Percentiles rank a stretch among this genome's conserved stretches.
These are phyloP conservation scores for Latheticus oryzae DNA, from an alignment of 2,888 invertebrate genomes.

Conservation along the genomic window DNA sequence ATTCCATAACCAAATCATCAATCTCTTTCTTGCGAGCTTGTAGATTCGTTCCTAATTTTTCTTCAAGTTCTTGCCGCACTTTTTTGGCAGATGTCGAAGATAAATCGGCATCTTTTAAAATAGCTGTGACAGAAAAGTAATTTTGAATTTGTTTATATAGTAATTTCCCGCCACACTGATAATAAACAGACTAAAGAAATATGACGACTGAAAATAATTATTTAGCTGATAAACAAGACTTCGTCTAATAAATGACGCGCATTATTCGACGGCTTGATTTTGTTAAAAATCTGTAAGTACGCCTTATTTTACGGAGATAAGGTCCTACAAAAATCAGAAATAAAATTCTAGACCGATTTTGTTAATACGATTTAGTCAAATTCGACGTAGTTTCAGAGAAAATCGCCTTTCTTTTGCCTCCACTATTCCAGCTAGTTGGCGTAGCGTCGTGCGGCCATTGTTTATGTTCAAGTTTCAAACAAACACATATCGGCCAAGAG, in stretches of 20 bases:
- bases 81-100: conserved; percentile 88
- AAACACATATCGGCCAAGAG: conserved; percentile 64
- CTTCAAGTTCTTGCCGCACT: conserved; percentile 87
- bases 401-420: conserved; percentile 65
- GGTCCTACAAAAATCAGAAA: conserved; percentile 64
- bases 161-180: conserved; percentile 28
- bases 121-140: conserved; percentile 69
- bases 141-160: conserved; percentile 35
- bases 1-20: conserved; percentile 89
- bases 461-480: conserved; percentile 57
- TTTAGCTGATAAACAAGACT: too few species aligned
- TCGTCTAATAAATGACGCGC: too few species aligned
- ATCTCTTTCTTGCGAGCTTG: conserved; percentile 85
- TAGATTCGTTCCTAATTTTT: conserved; percentile 81
- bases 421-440: conserved; percentile 59
- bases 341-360: conserved; percentile 66
- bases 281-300: conserved; percentile 57
- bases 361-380: conserved; percentile 65
- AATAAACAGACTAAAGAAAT: too few species aligned
- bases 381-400: conserved; percentile 68
- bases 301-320: conserved; percentile 61
- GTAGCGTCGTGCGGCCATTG: conserved; percentile 70
- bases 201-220: too few species aligned
- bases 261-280: conserved; percentile 43
- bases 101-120: conserved; percentile 88